These are phyloP conservation scores for Drosophila persimilis DNA, from an alignment of 1,140 invertebrate genomes.

Conservation along the genomic window DNA sequence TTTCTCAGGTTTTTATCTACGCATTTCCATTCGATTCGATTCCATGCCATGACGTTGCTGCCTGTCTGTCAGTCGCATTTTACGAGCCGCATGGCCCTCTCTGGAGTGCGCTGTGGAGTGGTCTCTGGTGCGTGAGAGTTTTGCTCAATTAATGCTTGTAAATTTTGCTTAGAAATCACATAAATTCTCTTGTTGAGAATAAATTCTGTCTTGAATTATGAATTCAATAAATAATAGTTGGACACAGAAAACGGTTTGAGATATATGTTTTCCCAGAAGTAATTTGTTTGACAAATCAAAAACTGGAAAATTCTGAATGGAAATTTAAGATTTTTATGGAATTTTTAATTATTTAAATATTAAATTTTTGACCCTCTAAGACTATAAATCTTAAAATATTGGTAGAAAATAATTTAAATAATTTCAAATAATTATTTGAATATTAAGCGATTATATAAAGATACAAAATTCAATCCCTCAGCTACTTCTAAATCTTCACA, in stretches of 20 bases:
- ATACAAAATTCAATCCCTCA: too few relatives aligned
- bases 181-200: conserved; percentile 46
- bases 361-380: too few relatives aligned
- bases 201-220: conserved; percentile 41
- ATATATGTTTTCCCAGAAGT: conserved; percentile 7
- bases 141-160: conserved; percentile 66
- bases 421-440: too few relatives aligned
- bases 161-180: conserved; percentile 63
- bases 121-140: conserved; percentile 58
- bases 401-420: too few relatives aligned
- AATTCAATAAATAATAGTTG: conserved; percentile 51
- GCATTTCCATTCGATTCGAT: conserved; percentile 48
- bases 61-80: too few relatives aligned
- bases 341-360: too few relatives aligned
- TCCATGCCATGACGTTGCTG: too few relatives aligned
- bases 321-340: too few relatives aligned
- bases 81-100: too few relatives aligned
- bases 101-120: conserved; percentile 3
- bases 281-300: conserved; percentile 30
- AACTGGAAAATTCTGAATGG: conserved; percentile 16
- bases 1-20: conserved; percentile 73
- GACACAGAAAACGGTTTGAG: neutral
- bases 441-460: too few relatives aligned
- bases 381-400: too few relatives aligned
- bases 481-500: too few relatives aligned